A percentile compares a stretch with the other conserved stretches of the same genome.
Conservation (phyloP, 2,888 invertebrate species). For the Bugula neritina region DNA sequence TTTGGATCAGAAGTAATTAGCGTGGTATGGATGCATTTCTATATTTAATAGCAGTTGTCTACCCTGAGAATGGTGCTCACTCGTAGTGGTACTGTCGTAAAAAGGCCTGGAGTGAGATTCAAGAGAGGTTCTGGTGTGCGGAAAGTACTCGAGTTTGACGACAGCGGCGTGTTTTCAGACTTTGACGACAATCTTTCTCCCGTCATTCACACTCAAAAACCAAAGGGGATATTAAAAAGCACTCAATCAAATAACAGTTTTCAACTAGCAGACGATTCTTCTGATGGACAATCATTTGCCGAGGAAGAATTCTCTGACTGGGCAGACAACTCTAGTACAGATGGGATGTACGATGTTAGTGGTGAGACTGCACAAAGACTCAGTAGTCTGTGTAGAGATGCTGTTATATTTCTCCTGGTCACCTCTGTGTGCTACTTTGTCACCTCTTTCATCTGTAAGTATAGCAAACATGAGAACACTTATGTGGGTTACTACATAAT, state of each 20-base stretch:
- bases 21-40: too few relatives aligned
- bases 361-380: neutral
- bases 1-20: too few relatives aligned
- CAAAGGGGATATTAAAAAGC: neutral
- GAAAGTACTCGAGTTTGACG: conserved; percentile 17
- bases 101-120: neutral
- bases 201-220: neutral
- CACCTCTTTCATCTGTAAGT: neutral
- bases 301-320: neutral
- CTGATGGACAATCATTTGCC: too few relatives aligned
- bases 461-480: too few relatives aligned
- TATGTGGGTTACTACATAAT: too few relatives aligned
- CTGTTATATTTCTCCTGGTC: neutral
- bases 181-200: neutral
- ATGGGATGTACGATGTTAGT: neutral
- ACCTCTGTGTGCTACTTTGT: neutral
- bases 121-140: neutral
- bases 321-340: neutral
- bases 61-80: neutral
- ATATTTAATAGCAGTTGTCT: too few relatives aligned
- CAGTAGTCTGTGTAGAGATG: neutral
- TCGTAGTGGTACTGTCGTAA: neutral
- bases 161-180: neutral
- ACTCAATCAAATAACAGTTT: neutral
- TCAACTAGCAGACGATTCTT: too few relatives aligned